Evolutionary conservation across 2,797 vertebrate genomes (phyloP).

Genomic region (Thamnophis elegans): DNA sequence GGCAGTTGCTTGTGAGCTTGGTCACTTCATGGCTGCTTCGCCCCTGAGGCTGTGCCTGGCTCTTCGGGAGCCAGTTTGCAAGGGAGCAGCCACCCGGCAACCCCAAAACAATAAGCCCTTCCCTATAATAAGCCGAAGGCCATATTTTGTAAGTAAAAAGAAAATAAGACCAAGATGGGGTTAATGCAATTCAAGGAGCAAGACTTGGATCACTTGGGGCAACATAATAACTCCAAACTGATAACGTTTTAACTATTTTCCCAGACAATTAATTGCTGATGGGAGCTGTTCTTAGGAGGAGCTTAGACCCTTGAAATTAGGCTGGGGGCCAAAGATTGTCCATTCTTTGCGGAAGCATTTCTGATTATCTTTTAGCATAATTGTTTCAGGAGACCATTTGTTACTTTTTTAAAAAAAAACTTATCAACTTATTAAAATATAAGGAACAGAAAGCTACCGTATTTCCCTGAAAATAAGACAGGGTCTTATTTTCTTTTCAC

Average conservation of each 20-base stretch:
- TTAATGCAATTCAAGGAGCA: background rate
- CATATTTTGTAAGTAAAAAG: no score
- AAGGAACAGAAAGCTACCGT: background rate
- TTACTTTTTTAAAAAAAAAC: background rate
- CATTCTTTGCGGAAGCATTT: background rate
- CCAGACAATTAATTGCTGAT: background rate
- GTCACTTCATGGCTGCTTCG: no score
- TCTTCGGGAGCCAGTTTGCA: no score
- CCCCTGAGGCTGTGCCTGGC: no score
- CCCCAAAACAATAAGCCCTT: no score
- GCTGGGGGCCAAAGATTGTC: background rate
- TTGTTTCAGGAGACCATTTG: background rate
- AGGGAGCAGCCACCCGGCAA: no score
- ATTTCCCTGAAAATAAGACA: no score
- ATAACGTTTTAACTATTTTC: background rate
- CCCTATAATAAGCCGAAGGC: no score
- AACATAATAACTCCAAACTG: background rate
- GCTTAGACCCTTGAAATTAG: background rate
- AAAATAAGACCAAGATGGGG: no score
- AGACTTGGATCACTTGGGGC: background rate
- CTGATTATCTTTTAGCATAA: background rate
- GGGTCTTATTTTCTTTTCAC: no score
- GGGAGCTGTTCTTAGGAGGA: background rate
- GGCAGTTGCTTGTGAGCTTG: no score
- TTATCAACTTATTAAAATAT: background rate